Conservation (phyloP, 2,113 vertebrate genomes). For the Rana temporaria region DNA sequence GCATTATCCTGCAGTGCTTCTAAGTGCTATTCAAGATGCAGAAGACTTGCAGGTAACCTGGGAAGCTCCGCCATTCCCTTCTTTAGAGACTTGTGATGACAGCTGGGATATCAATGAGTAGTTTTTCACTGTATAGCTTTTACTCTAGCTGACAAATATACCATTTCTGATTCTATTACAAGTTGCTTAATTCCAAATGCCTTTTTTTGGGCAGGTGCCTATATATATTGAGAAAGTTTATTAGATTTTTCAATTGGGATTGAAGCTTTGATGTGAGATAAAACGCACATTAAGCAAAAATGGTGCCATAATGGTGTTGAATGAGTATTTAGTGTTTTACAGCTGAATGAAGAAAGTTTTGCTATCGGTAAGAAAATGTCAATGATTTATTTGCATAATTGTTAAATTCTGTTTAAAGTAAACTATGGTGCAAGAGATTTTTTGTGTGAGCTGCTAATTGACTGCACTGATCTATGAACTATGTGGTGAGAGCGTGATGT, state of each 20-base stretch:
- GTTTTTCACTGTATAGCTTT: constrained; percentile 31
- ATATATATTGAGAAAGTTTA: background rate
- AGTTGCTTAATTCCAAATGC: constrained; percentile 32
- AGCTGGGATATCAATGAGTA: background rate
- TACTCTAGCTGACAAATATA: background rate
- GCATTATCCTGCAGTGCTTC: background rate
- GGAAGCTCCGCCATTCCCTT: background rate
- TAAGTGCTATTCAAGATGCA: background rate
- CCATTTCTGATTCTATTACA: background rate
- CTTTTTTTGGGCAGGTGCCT: constrained; percentile 34
- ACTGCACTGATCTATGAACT: constrained; percentile 35
- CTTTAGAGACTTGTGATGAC: background rate
- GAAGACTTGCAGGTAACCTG: background rate
- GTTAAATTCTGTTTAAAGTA: background rate
- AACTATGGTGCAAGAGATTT: background rate
- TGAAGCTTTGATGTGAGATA: constrained; percentile 20
- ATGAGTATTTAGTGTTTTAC: constrained; percentile 13
- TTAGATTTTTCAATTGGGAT: background rate
- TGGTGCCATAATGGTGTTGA: constrained; percentile 41
- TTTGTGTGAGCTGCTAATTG: constrained; percentile 30
- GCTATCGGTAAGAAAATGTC: background rate
- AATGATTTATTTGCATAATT: too few species aligned
- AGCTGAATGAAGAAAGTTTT: background rate
- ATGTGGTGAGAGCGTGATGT: background rate
- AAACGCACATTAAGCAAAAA: constrained; percentile 4